phyloP scores from a whole-genome alignment of 2,797 vertebrate genomes.

The Heliangelus exortis region DNA sequence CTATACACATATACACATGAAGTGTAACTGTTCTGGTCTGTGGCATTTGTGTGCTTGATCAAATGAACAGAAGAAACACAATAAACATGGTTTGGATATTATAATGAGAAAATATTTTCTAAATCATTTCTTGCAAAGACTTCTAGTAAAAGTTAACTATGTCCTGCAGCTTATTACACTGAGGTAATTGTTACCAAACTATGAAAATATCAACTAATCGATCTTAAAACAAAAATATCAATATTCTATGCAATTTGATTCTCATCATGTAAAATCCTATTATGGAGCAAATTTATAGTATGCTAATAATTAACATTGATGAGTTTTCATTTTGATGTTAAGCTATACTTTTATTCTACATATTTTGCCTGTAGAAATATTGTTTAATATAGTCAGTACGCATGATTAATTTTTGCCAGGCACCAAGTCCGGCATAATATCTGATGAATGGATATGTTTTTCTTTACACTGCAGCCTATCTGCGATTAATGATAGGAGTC shows the following conservation, averaged over 20 bases:
- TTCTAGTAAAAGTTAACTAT: not conserved
- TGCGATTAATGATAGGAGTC: not conserved
- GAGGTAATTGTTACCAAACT: not conserved
- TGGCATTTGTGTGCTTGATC: not conserved
- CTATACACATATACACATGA: not conserved
- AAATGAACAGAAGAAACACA: not conserved
- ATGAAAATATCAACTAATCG: not conserved
- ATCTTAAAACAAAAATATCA: not conserved
- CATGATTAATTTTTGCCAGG: not conserved
- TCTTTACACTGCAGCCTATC: not conserved
- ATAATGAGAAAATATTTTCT: not conserved
- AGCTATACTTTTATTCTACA: not conserved
- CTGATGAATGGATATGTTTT: not conserved
- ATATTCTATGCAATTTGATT: not conserved
- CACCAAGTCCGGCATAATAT: not conserved
- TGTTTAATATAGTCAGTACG: not conserved
- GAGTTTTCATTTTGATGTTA: not conserved
- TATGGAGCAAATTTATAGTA: not conserved
- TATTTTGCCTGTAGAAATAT: not conserved
- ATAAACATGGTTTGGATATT: not conserved
- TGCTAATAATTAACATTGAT: not conserved
- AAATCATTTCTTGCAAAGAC: not conserved
- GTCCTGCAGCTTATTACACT: not conserved
- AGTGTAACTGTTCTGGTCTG: not conserved
- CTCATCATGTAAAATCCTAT: not conserved